These are phyloP conservation scores for Chionodraco myersi DNA, from an alignment of 2,113 vertebrate species.

Conservation along the genomic window DNA sequence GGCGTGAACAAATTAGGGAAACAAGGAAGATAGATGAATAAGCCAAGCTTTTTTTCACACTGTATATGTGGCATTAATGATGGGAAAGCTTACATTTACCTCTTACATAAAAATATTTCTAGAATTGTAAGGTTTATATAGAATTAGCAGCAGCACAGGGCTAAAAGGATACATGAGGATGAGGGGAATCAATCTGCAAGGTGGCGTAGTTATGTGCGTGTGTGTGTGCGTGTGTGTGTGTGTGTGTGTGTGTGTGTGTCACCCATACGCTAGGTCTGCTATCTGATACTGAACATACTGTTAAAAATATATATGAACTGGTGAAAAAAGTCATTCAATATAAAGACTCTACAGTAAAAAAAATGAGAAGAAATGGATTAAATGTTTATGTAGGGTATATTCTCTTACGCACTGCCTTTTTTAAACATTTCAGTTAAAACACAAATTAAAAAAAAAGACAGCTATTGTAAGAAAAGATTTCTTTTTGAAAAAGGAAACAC, in stretches of 20 bases:
- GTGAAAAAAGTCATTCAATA: conserved; percentile 77
- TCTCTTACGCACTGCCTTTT: conserved; percentile 79
- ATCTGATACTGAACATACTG: conserved; percentile 64
- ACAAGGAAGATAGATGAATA: conserved; percentile 88
- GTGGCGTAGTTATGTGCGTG: conserved; percentile 25
- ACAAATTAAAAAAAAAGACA: conserved; percentile 86
- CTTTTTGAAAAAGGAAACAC: conserved; percentile 89
- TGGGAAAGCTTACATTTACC: conserved; percentile 93
- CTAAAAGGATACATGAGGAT: conserved; percentile 84
- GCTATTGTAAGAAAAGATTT: conserved; percentile 88
- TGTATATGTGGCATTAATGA: conserved; percentile 94
- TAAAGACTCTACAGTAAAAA: conserved; percentile 87
- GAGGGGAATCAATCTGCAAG: conserved; percentile 65
- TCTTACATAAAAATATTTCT: conserved; percentile 97
- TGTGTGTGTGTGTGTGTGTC: not conserved
- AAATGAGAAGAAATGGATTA: conserved; percentile 66
- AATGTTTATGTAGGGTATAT: conserved; percentile 75
- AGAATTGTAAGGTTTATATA: conserved; percentile 91
- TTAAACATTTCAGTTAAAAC: conserved; percentile 85
- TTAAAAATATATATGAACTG: conserved; percentile 78
- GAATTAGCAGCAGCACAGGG: conserved; percentile 94
- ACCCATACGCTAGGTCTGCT: conserved; percentile 54
- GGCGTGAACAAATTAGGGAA: conserved; percentile 69
- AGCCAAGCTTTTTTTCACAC: conserved; percentile 87
- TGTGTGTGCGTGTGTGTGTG: not conserved